phyloP scores from a whole-genome alignment of 2,888 invertebrate genomes.

The Sarcophaga rosellei region DNA sequence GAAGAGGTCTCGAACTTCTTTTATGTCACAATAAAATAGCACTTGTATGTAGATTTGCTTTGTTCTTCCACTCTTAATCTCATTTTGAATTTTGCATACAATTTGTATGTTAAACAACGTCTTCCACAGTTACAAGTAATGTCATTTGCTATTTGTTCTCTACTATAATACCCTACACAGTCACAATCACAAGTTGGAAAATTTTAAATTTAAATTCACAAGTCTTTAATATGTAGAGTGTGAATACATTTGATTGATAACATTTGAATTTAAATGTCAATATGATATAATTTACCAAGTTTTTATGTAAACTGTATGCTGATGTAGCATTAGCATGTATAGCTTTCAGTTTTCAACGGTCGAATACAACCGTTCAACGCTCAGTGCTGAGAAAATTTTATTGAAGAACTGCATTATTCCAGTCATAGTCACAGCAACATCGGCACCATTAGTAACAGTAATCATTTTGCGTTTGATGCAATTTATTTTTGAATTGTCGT shows the following conservation, averaged over 20 bases:
- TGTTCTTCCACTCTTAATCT: conserved; percentile 10
- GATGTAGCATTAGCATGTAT: too few relatives aligned
- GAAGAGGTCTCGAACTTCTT: conserved; percentile 5
- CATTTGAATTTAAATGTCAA: too few relatives aligned
- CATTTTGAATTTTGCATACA: conserved; percentile 42
- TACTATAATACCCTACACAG: conserved; percentile 4
- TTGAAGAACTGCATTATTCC: conserved; percentile 25
- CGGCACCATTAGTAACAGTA: conserved; percentile 16
- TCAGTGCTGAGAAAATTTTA: background rate
- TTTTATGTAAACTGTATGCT: too few relatives aligned
- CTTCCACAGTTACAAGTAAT: background rate
- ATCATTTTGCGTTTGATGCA: conserved; percentile 65
- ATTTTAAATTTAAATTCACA: too few relatives aligned
- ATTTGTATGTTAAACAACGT: conserved; percentile 26
- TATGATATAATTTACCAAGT: too few relatives aligned
- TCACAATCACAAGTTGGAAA: background rate
- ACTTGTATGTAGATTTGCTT: conserved; percentile 2
- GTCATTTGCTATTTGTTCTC: conserved; percentile 6
- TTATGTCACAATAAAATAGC: conserved; percentile 6
- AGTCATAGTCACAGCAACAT: background rate
- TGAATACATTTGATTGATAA: too few relatives aligned
- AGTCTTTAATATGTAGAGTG: too few relatives aligned
- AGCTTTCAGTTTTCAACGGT: too few relatives aligned
- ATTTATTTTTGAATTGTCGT: conserved; percentile 48
- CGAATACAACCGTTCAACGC: too few relatives aligned